Evolutionary conservation across 2,113 vertebrate genomes (phyloP).

Genomic region (Aegithalos caudatus): DNA sequence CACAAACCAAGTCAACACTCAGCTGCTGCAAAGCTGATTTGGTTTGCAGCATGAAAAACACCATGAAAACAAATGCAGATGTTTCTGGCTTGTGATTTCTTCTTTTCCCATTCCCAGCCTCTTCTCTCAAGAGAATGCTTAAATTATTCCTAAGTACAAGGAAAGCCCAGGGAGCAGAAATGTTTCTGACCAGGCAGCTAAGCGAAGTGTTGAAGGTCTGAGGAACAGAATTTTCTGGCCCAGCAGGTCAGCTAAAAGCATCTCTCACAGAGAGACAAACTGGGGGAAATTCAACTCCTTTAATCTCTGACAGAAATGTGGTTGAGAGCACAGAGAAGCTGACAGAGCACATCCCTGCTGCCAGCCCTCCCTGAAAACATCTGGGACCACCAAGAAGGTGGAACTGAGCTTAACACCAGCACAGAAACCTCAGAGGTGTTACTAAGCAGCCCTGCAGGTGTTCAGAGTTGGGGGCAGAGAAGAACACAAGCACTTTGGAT

Average conservation of each 20-base stretch:
- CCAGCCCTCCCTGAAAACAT: not conserved
- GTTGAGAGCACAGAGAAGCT: not conserved
- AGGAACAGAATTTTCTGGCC: not conserved
- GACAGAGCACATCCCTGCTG: not conserved
- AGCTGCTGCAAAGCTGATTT: not conserved
- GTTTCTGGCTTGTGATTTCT: not conserved
- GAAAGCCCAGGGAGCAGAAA: not conserved
- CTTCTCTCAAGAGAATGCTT: not conserved
- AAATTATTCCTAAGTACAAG: not conserved
- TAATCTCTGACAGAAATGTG: not conserved
- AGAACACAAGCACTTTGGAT: not conserved
- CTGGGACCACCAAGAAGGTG: not conserved
- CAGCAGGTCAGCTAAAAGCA: not conserved
- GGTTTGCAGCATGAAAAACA: not conserved
- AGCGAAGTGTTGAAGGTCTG: not conserved
- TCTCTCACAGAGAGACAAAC: not conserved
- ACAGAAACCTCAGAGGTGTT: not conserved
- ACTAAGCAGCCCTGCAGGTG: not conserved
- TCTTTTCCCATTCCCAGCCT: not conserved
- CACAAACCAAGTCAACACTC: not conserved
- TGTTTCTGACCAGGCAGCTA: not conserved
- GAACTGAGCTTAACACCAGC: not conserved
- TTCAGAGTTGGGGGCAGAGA: not conserved
- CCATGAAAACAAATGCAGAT: not conserved
- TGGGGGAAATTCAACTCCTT: not conserved